These are phyloP conservation scores for Nothoprocta perdicaria DNA, from an alignment of 2,113 vertebrate species.

Conservation along the genomic window DNA sequence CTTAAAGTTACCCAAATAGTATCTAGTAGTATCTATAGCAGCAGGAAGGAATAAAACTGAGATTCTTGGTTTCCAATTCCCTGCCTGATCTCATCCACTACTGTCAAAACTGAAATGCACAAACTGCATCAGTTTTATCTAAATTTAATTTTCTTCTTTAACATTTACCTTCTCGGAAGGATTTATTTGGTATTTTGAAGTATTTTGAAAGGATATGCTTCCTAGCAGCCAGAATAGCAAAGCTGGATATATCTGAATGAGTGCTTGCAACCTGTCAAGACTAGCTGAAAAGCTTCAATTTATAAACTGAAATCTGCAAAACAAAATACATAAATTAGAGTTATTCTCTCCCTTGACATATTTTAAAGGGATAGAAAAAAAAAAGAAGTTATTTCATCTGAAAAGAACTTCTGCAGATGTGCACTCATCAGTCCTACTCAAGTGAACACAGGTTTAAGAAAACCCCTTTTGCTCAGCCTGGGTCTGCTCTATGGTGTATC, in stretches of 20 bases:
- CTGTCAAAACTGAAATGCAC: conserved; percentile 11
- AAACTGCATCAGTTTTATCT: not conserved
- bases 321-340: not conserved
- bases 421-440: not conserved
- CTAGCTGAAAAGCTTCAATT: not conserved
- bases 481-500: not conserved
- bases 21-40: not conserved
- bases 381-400: not conserved
- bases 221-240: not conserved
- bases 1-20: not conserved
- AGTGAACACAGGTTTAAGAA: not conserved
- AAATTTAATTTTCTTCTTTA: not conserved
- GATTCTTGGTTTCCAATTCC: not conserved
- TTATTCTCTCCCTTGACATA: not conserved
- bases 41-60: accelerated
- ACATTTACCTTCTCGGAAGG: not conserved
- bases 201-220: not conserved
- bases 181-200: not conserved
- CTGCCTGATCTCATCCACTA: not conserved
- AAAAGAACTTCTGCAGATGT: not conserved
- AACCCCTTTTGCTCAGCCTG: not conserved
- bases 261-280: not conserved
- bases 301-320: not conserved
- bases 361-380: not conserved
- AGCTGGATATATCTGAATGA: not conserved